Percentiles rank a stretch among this genome's conserved stretches.
These are phyloP conservation scores for Drosophila truncata DNA, from an alignment of 1,140 invertebrate genomes.

Conservation along the genomic window DNA sequence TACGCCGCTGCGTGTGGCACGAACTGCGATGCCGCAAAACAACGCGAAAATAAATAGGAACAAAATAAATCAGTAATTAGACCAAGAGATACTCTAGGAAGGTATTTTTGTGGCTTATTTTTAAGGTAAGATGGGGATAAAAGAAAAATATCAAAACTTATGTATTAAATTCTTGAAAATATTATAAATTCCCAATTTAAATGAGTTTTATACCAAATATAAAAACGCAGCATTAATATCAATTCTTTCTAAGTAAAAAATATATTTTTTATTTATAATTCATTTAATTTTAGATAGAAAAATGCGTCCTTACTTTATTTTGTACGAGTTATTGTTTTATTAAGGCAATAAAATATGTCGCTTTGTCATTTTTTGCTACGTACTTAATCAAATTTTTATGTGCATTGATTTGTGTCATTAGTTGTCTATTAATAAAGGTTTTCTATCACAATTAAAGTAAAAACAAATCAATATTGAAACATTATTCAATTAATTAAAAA, in stretches of 20 bases:
- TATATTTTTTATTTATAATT: no score
- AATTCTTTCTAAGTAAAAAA: no score
- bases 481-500: not conserved
- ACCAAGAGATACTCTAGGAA: slow-evolving; percentile 1
- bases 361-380: not conserved
- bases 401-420: not conserved
- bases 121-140: not conserved
- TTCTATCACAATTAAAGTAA: not conserved
- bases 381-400: not conserved
- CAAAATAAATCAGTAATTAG: not conserved
- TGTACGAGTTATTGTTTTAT: no score
- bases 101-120: not conserved
- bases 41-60: slow-evolving; percentile 8
- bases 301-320: no score
- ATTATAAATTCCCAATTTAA: no score
- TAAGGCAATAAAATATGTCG: no score
- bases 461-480: not conserved
- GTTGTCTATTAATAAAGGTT: not conserved
- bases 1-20: slow-evolving; percentile 48
- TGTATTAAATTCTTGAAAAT: not conserved
- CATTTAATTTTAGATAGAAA: no score
- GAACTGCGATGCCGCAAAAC: slow-evolving; percentile 31
- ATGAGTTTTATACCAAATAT: no score
- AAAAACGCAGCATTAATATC: no score
- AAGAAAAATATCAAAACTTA: not conserved